Percentiles rank a stretch among this genome's conserved stretches.
Conservation (phyloP, 1,140 invertebrate species). For the Probaryconus sp. region DNA sequence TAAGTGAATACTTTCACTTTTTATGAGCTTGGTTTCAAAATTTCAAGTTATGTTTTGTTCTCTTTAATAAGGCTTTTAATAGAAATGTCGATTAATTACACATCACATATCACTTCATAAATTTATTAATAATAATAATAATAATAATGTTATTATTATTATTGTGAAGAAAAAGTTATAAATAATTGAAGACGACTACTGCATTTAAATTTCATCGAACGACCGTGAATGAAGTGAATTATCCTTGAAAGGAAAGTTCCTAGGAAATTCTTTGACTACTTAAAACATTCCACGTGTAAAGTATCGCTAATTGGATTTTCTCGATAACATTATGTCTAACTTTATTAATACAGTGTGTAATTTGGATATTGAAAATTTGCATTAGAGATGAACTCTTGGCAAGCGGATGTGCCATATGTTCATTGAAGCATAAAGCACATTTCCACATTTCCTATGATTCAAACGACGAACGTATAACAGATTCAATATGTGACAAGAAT, state of each 20-base stretch:
- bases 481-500: slow-evolving; percentile 27
- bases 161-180: too few relatives aligned
- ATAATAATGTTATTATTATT: too few relatives aligned
- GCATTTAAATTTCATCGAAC: not conserved
- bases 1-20: too few relatives aligned
- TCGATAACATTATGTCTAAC: not conserved
- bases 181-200: not conserved
- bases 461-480: slow-evolving; percentile 11
- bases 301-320: slow-evolving; percentile 1
- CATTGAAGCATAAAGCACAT: slow-evolving; percentile 13
- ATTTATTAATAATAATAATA: too few relatives aligned
- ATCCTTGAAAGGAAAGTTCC: slow-evolving; percentile 1
- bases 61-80: too few relatives aligned
- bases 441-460: slow-evolving; percentile 20
- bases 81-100: too few relatives aligned
- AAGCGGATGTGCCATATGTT: slow-evolving; percentile 35
- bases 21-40: too few relatives aligned
- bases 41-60: too few relatives aligned
- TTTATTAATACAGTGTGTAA: slow-evolving; percentile 5
- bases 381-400: slow-evolving; percentile 14
- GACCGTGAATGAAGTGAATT: too few relatives aligned
- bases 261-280: not conserved
- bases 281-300: not conserved
- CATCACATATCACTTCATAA: too few relatives aligned
- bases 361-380: slow-evolving; percentile 26